Percentiles rank a stretch among this genome's conserved stretches.
Evolutionary conservation across 2,113 vertebrate genomes (phyloP).

Genomic region (Tachycineta bicolor): DNA sequence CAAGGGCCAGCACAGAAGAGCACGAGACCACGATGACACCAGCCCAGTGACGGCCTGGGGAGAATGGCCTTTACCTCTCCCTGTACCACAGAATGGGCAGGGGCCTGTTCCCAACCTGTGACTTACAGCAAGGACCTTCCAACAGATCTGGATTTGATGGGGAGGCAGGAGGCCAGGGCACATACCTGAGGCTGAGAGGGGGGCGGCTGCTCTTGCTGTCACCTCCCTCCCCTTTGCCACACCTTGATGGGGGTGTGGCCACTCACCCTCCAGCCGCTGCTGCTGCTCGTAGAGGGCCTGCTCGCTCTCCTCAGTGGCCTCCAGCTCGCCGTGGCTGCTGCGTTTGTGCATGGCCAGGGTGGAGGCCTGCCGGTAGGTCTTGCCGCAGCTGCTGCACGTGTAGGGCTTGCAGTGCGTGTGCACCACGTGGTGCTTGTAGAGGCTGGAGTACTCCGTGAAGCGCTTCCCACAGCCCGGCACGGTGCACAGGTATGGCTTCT

Average conservation of each 20-base stretch:
- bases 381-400: constrained; percentile 81
- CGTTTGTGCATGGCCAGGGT: constrained; percentile 84
- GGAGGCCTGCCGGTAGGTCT: constrained; percentile 85
- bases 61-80: background rate
- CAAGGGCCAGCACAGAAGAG: background rate
- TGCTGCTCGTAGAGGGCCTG: constrained; percentile 75
- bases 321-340: constrained; percentile 80
- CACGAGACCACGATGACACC: background rate
- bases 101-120: background rate
- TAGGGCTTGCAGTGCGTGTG: constrained; percentile 88
- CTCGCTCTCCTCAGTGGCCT: constrained; percentile 78
- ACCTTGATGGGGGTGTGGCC: background rate
- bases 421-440: constrained; percentile 87
- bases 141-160: background rate
- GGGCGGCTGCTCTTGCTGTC: background rate
- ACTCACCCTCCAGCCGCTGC: constrained; percentile 71
- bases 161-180: background rate
- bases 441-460: constrained; percentile 86
- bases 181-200: background rate
- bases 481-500: constrained; percentile 85
- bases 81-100: background rate
- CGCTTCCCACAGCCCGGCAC: constrained; percentile 84
- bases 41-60: background rate
- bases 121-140: background rate
- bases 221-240: background rate